Base-by-base conservation (phyloP, 2,888 invertebrate genomes). In the Masnerella sp. region DNA sequence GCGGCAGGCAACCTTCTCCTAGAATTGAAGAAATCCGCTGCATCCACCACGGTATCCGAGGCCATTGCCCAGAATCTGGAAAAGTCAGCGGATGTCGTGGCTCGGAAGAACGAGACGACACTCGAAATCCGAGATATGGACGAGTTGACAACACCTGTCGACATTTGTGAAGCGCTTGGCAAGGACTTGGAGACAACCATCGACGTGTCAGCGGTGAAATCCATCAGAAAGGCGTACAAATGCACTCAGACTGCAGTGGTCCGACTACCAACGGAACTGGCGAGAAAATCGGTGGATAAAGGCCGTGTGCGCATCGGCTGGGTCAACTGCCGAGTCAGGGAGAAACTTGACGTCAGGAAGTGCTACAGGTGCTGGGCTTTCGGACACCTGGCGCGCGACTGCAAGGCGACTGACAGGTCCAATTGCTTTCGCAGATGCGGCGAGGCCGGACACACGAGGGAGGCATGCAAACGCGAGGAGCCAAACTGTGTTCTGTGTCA, bases 391-490 rank as follows among this genome's bases (percentile, higher is more conserved):
- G 38, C 58, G 3, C 28, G 38, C 3, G 30, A 47, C 14, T 67
- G 67, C 34, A 54, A 38, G 8, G 47, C 40, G 9, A 5, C 49
- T 7, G 67, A 67, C 17, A 67, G 56, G 22, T 49, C 58, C 1
- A 67, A 67, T 40, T 12, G 11, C 14, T 67, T 47, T 12, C 17
- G 15, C 7, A 3, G 18, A 18, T 54, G 54, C 11, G 40, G 54
- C 1, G 17, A 15, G 3, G 11, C 1, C 2, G 54, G 28, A 1
- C 40, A 54, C 28, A 17, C 8, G n/a, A 1, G 7, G 0, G 4
- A 11, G 0, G 9, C 4, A 2, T 40, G 54, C 11, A 2, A 3
- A 4, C 9, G 17, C 1, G 7, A 3, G 5, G 54, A n/a, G 11
- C 2, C 38, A 2, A n/a, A 0, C 0, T 52, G 52, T 7, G 2